phyloP scores from a whole-genome alignment of 2,888 invertebrate species.

The Zele albiditarsus region DNA sequence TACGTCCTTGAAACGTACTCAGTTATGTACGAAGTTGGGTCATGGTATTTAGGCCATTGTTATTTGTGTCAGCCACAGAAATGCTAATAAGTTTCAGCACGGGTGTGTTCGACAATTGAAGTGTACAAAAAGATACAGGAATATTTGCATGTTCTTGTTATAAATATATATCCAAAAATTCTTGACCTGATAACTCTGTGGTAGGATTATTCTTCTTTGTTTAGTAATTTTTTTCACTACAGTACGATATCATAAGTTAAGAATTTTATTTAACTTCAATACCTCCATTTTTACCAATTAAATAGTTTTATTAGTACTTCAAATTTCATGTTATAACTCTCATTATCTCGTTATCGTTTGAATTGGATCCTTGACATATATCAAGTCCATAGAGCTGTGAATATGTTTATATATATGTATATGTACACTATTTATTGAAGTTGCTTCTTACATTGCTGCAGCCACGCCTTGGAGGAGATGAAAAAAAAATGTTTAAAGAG shows the following conservation, averaged over 20 bases:
- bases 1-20: conserved; percentile 43
- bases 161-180: no score
- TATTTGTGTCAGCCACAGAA: conserved; percentile 26
- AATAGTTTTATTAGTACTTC: conserved; percentile 11
- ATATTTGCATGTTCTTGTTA: no score
- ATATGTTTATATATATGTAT: not conserved
- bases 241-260: no score
- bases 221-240: no score
- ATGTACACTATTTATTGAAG: not conserved
- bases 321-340: not conserved
- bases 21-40: conserved; percentile 7
- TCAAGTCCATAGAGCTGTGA: not conserved
- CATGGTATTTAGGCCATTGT: conserved; percentile 48
- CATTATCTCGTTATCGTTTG: conserved; percentile 5
- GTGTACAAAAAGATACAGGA: not conserved
- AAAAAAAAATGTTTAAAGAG: not conserved
- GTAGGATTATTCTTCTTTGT: no score
- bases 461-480: not conserved
- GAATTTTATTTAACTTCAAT: no score
- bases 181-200: no score
- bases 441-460: not conserved
- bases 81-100: conserved; percentile 19
- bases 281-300: not conserved
- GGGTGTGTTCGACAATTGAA: conserved; percentile 6
- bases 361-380: conserved; percentile 30